phyloP scores from a whole-genome alignment of 2,888 invertebrate genomes.

The Falcaria lacertinaria region DNA sequence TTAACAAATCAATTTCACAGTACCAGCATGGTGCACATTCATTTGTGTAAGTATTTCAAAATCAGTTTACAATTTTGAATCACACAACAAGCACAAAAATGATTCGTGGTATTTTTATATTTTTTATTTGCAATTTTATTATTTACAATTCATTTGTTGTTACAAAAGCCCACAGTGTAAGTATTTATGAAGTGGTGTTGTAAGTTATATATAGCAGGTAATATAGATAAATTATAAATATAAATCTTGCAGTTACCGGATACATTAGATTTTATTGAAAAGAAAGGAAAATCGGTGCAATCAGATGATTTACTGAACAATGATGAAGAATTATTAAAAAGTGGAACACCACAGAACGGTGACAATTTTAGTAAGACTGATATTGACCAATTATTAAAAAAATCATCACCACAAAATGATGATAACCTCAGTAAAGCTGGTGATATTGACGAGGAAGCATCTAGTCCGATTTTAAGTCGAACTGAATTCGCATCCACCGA shows the following conservation, averaged over 20 bases:
- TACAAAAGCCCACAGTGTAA: not conserved
- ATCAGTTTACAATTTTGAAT: not conserved
- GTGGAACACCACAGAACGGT: too few species aligned
- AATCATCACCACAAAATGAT: too few species aligned
- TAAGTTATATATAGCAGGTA: too few species aligned
- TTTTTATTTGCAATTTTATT: not conserved
- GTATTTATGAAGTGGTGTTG: not conserved
- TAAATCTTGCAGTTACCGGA: not conserved
- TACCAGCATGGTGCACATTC: not conserved
- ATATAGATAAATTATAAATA: too few species aligned
- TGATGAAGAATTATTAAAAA: too few species aligned
- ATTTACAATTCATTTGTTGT: not conserved
- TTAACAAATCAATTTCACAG: conserved; percentile 1
- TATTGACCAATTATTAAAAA: too few species aligned
- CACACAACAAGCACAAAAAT: not conserved
- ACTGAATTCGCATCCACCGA: not conserved
- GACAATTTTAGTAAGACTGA: too few species aligned
- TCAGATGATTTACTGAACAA: too few species aligned
- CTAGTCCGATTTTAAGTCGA: not conserved
- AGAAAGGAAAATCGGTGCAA: too few species aligned
- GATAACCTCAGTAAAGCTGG: not conserved
- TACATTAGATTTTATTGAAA: not conserved
- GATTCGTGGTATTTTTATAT: not conserved
- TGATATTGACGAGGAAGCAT: not conserved
- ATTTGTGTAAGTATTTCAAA: not conserved